Percentiles rank a stretch among this genome's conserved stretches.
These are phyloP conservation scores for Campoletis sonorensis DNA, from an alignment of 1,140 invertebrate genomes.

Conservation along the genomic window DNA sequence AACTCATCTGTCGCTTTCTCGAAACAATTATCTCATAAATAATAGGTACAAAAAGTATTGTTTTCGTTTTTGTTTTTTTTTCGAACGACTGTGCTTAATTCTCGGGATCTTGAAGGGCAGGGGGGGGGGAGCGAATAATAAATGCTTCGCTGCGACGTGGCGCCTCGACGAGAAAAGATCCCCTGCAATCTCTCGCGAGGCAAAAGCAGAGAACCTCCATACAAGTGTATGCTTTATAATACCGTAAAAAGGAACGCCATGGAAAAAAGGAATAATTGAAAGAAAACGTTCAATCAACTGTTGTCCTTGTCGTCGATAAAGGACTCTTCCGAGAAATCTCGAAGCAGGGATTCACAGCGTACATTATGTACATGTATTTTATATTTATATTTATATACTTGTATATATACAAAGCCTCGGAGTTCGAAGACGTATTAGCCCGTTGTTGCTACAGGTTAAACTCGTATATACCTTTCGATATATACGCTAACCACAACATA, in stretches of 20 bases:
- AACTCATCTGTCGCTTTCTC: too few species aligned
- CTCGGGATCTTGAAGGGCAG: background rate
- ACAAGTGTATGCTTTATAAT: conserved; percentile 17
- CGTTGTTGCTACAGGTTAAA: conserved; percentile 19
- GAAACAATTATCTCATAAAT: background rate
- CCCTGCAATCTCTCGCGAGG: conserved; percentile 9
- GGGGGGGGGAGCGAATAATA: background rate
- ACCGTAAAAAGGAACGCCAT: conserved; percentile 15
- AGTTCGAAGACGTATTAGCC: conserved; percentile 24
- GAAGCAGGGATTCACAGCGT: background rate
- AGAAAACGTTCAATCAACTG: conserved; percentile 17
- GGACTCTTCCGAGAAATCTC: conserved; percentile 24
- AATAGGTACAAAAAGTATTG: background rate
- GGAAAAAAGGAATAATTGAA: conserved; percentile 1
- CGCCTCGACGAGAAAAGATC: conserved; percentile 3
- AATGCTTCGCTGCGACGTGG: background rate
- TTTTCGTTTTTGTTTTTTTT: background rate
- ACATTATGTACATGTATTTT: background rate
- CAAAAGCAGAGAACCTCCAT: background rate
- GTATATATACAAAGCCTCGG: background rate
- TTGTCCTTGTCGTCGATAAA: conserved; percentile 16
- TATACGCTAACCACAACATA: background rate
- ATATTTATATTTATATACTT: background rate
- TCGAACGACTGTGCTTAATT: background rate
- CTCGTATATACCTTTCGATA: conserved; percentile 13